Evolutionary conservation across 2,797 vertebrate species (phyloP).

Genomic region (Delichon dasypus): DNA sequence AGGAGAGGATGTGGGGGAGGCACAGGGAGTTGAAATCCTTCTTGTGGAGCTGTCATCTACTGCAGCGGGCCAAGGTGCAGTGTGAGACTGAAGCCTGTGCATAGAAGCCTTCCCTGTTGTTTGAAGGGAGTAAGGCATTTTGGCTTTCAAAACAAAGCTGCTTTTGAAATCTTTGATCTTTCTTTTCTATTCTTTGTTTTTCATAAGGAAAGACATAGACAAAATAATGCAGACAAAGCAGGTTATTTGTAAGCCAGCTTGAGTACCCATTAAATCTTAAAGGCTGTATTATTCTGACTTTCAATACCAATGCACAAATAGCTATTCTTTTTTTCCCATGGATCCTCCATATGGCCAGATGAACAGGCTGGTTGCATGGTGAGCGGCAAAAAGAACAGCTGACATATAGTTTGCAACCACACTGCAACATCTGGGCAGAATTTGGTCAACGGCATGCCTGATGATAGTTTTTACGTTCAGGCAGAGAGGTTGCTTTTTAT

Average conservation of each 20-base stretch:
- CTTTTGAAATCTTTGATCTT: constrained; percentile 78
- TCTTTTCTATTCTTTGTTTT: constrained; percentile 67
- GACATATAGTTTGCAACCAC: constrained; percentile 68
- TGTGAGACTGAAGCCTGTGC: constrained; percentile 31
- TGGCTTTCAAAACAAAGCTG: constrained; percentile 70
- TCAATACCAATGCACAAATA: constrained; percentile 67
- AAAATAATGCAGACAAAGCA: constrained; percentile 69
- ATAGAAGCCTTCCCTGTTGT: constrained; percentile 50
- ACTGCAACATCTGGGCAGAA: constrained; percentile 69
- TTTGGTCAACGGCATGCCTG: constrained; percentile 63
- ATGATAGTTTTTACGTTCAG: constrained; percentile 49
- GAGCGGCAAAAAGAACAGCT: constrained; percentile 73
- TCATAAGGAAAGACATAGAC: constrained; percentile 47
- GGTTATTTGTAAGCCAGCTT: constrained; percentile 72
- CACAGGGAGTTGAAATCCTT: rapidly evolving
- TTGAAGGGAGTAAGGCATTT: constrained; percentile 68
- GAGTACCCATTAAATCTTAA: constrained; percentile 78
- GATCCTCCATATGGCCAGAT: constrained; percentile 73
- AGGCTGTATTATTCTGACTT: constrained; percentile 71
- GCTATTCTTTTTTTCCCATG: constrained; percentile 69
- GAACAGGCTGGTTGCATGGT: constrained; percentile 65
- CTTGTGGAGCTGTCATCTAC: neutral
- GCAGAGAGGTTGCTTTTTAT: constrained; percentile 37
- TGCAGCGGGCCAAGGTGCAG: neutral
- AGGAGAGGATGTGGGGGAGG: neutral